phyloP scores from a whole-genome alignment of 2,888 invertebrate genomes.

The Agonum fuliginosum region DNA sequence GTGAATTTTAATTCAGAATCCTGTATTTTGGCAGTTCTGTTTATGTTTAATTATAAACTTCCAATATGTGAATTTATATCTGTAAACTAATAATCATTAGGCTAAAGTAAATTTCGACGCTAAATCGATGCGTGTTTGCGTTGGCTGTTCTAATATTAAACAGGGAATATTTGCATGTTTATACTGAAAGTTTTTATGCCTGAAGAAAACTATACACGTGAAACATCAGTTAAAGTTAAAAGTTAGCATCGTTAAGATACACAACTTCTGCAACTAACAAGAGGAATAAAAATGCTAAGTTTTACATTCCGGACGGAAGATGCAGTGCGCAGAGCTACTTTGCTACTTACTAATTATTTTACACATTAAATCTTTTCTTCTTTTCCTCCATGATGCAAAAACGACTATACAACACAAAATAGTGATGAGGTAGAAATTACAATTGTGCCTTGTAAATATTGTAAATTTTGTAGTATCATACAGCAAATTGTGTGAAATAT shows the following conservation, averaged over 20 bases:
- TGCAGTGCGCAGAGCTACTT: background rate
- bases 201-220: constrained; percentile 8
- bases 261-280: constrained; percentile 30
- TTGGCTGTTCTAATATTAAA: background rate
- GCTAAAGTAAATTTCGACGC: background rate
- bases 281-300: constrained; percentile 45
- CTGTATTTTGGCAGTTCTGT: background rate
- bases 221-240: constrained; percentile 46
- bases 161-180: constrained; percentile 35
- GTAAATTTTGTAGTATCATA: too few species aligned
- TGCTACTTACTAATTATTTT: constrained; percentile 30
- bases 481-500: too few species aligned
- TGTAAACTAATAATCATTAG: constrained; percentile 25
- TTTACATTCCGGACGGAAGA: constrained; percentile 27
- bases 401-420: background rate
- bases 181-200: background rate
- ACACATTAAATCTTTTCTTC: constrained; percentile 40
- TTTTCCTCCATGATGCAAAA: background rate
- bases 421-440: too few species aligned
- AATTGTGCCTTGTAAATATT: too few species aligned
- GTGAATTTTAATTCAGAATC: too few species aligned
- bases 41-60: constrained; percentile 15
- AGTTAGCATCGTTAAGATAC: constrained; percentile 44
- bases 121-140: background rate
- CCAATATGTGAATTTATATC: constrained; percentile 12